Percentiles rank a stretch among this genome's conserved stretches.
Evolutionary conservation across 2,113 vertebrate species (phyloP).

Genomic region (Sisor rabdophorus): DNA sequence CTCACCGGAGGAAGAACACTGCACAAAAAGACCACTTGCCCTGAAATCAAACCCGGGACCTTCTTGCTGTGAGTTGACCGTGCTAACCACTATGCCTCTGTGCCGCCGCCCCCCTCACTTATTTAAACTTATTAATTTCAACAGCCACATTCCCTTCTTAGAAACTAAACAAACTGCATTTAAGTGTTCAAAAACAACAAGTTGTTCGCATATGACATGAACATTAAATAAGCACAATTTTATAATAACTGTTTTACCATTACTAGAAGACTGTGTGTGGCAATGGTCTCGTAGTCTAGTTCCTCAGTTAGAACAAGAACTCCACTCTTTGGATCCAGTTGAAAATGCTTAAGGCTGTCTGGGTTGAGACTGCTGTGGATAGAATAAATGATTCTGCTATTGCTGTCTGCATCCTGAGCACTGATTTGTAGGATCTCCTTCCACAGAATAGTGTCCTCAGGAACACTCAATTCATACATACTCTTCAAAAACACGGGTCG

Average conservation of each 20-base stretch:
- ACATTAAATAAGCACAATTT: not conserved
- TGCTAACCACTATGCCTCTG: no score
- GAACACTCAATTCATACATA: conserved; percentile 76
- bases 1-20: no score
- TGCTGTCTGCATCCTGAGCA: conserved; percentile 80
- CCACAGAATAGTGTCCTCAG: conserved; percentile 81
- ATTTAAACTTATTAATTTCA: not conserved
- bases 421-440: conserved; percentile 81
- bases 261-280: conserved; percentile 78
- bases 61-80: no score
- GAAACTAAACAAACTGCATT: not conserved
- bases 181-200: not conserved
- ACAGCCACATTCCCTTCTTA: not conserved
- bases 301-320: conserved; percentile 76
- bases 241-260: conserved; percentile 74
- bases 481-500: conserved; percentile 81
- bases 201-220: not conserved
- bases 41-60: no score
- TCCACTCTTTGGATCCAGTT: conserved; percentile 85
- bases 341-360: conserved; percentile 79
- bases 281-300: conserved; percentile 76
- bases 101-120: no score
- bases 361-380: conserved; percentile 81
- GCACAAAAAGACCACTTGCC: no score
- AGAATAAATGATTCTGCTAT: conserved; percentile 84